Evolutionary conservation across 2,888 invertebrate species (phyloP), one percentile per base, ranked within the genome.

Genomic region (Pandemis corylana): DNA sequence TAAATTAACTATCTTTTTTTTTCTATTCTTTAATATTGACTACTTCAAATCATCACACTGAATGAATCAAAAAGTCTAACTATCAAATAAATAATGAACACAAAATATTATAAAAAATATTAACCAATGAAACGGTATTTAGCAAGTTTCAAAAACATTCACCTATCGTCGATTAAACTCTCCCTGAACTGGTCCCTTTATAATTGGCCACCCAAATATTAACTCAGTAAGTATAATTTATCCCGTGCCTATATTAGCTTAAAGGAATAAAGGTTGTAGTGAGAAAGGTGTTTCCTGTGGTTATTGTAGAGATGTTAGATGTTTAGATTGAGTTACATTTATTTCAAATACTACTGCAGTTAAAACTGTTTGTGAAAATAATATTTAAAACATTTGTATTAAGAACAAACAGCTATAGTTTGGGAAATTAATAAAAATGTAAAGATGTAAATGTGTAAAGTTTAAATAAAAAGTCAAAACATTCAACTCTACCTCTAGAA

Each of bases 161-260:
- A 59, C 59, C 59, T 59, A 59, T 59, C 49, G 65, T 6, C 65
- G 28, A 36, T 65, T 65, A 49, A 64, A 12, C 46, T 64, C 44
- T 12, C 13, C 65, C 28, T 65, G 64, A 49, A 62, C 61, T 53
- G 44, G 28, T n/a, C 61, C 59, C 44, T 61, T 46, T n/a, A 62
- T 59, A 59, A 69, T 61, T 42, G 67, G 61, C 15, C 61, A 12
- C n/a, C 49, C 62, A 62, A 70, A 61, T 41, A 70, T 70, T 49
- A 70, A 49, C 65, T 65, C 36, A 2, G 65, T 28, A 65, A 65
- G 65, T 65, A 65, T 49, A 49, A 65, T 65, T 65, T 49, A 49
- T 28, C n/a, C 36, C 12, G 20, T 36, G 28, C 28, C 59, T 59
- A 59, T 65, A 65, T 65, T 65, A 46, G 65, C 65, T 65, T 65